A percentile compares a stretch with the other conserved stretches of the same genome.
phyloP scores from a whole-genome alignment of 2,888 invertebrate genomes.

The Andrena haemorrhoa region DNA sequence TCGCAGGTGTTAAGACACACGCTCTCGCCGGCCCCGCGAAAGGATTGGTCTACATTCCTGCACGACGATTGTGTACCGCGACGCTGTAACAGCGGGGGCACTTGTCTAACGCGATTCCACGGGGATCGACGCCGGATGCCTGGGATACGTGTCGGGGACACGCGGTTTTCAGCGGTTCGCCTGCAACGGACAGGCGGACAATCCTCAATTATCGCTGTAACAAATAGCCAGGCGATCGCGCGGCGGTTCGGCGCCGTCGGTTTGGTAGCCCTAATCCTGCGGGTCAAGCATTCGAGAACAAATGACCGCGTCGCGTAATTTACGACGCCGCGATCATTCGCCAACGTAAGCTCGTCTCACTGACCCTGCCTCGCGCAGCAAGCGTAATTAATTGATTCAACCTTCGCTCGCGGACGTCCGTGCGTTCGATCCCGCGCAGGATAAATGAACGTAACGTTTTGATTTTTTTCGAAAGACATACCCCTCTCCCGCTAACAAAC shows the following conservation, averaged over 20 bases:
- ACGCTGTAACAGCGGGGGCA: slow-evolving; percentile 57
- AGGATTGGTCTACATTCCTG: slow-evolving; percentile 66
- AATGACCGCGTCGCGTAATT: slow-evolving; percentile 67
- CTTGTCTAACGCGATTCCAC: slow-evolving; percentile 48
- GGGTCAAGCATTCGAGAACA: slow-evolving; percentile 61
- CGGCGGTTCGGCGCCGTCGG: slow-evolving; percentile 45
- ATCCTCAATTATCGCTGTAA: slow-evolving; percentile 63
- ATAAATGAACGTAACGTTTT: slow-evolving; percentile 54
- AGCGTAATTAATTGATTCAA: slow-evolving; percentile 71
- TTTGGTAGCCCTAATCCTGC: slow-evolving; percentile 67
- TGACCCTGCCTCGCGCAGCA: slow-evolving; percentile 24
- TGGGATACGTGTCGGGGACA: slow-evolving; percentile 46
- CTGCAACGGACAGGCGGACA: slow-evolving; percentile 47
- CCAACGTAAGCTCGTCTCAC: slow-evolving; percentile 45
- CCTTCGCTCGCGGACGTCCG: slow-evolving; percentile 49
- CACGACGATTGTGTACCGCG: slow-evolving; percentile 51
- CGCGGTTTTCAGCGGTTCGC: slow-evolving; percentile 44
- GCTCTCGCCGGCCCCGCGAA: slow-evolving; percentile 55
- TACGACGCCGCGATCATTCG: slow-evolving; percentile 70
- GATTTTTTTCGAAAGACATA: slow-evolving; percentile 40
- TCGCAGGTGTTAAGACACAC: slow-evolving; percentile 65
- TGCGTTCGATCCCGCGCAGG: slow-evolving; percentile 34
- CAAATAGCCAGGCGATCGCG: slow-evolving; percentile 65
- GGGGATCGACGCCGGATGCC: slow-evolving; percentile 42
- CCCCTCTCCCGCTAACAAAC: slow-evolving; percentile 30